Evolutionary conservation across 2,888 invertebrate species (phyloP).

Genomic region (Carabus problematicus): DNA sequence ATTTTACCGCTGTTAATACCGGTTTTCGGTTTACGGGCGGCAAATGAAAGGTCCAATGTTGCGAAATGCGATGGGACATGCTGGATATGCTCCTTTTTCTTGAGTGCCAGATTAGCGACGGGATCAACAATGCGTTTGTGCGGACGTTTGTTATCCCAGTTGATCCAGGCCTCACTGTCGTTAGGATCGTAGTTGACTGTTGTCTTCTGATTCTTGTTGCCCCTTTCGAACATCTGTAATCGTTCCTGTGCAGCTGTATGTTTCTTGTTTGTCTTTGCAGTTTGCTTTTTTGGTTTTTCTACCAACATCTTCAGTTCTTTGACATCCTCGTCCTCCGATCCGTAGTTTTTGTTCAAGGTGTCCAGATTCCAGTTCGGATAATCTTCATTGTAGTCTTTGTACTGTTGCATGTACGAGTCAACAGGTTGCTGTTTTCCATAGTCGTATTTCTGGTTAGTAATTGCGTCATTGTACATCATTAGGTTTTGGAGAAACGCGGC

Average conservation of each 20-base stretch:
- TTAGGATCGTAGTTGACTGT: slow-evolving; percentile 55
- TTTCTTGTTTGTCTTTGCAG: slow-evolving; percentile 35
- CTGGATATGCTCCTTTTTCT: slow-evolving; percentile 46
- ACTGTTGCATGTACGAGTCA: slow-evolving; percentile 46
- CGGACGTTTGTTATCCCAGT: slow-evolving; percentile 60
- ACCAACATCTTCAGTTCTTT: slow-evolving; percentile 70
- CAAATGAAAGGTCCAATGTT: slow-evolving; percentile 47
- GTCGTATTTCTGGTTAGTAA: slow-evolving; percentile 49
- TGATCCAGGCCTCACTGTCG: slow-evolving; percentile 59
- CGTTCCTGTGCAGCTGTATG: slow-evolving; percentile 47
- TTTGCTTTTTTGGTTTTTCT: slow-evolving; percentile 57
- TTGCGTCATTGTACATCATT: slow-evolving; percentile 68
- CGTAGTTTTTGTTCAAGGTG: slow-evolving; percentile 46
- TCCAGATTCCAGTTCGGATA: slow-evolving; percentile 46
- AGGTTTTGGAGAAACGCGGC: slow-evolving; percentile 73
- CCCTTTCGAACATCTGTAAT: slow-evolving; percentile 48
- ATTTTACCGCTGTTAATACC: slow-evolving; percentile 35
- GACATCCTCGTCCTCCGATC: slow-evolving; percentile 70
- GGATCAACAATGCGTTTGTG: background rate
- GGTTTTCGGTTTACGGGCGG: slow-evolving; percentile 45
- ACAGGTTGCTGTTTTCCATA: slow-evolving; percentile 47
- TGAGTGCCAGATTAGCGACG: slow-evolving; percentile 44
- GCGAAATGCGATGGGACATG: slow-evolving; percentile 43
- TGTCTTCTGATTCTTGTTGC: slow-evolving; percentile 49
- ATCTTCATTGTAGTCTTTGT: slow-evolving; percentile 46